Evolutionary conservation across 1,140 invertebrate species (phyloP).

Genomic region (Mactra quadrangularis): DNA sequence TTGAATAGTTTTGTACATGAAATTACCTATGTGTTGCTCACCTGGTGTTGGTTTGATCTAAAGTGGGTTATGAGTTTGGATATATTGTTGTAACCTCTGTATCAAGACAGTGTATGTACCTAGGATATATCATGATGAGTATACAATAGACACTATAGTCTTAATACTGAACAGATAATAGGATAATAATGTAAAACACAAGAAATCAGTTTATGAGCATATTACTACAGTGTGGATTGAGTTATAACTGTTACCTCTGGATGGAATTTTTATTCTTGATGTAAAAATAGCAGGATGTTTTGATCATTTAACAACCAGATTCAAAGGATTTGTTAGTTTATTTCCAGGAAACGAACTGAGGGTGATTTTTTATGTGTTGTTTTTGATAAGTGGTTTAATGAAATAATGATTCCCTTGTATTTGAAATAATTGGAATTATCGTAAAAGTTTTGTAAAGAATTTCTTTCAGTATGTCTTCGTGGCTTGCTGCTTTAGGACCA

Average conservation of each 20-base stretch:
- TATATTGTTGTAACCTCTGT: slow-evolving; percentile 31
- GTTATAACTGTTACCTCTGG: slow-evolving; percentile 36
- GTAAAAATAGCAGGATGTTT: slow-evolving; percentile 12
- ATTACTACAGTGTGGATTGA: slow-evolving; percentile 49
- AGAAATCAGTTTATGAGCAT: slow-evolving; percentile 35
- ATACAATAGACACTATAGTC: slow-evolving; percentile 52
- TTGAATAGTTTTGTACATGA: slow-evolving; percentile 24
- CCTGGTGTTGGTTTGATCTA: slow-evolving; percentile 30
- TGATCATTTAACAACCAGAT: slow-evolving; percentile 8
- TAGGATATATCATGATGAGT: slow-evolving; percentile 5
- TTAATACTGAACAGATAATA: slow-evolving; percentile 47
- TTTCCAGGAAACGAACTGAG: neutral
- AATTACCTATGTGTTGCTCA: slow-evolving; percentile 19
- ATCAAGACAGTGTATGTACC: too few species aligned
- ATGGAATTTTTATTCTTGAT: slow-evolving; percentile 58
- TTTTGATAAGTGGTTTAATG: neutral
- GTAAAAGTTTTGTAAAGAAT: neutral
- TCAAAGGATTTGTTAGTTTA: slow-evolving; percentile 17
- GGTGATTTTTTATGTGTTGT: slow-evolving; percentile 1
- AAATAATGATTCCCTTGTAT: too few species aligned
- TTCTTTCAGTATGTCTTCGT: slow-evolving; percentile 34
- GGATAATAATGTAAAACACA: slow-evolving; percentile 57
- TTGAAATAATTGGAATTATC: neutral
- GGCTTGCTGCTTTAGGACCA: slow-evolving; percentile 57
- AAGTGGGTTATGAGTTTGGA: neutral